These are phyloP conservation scores for Andrena fulva DNA, from an alignment of 2,888 invertebrate species.

Conservation along the genomic window DNA sequence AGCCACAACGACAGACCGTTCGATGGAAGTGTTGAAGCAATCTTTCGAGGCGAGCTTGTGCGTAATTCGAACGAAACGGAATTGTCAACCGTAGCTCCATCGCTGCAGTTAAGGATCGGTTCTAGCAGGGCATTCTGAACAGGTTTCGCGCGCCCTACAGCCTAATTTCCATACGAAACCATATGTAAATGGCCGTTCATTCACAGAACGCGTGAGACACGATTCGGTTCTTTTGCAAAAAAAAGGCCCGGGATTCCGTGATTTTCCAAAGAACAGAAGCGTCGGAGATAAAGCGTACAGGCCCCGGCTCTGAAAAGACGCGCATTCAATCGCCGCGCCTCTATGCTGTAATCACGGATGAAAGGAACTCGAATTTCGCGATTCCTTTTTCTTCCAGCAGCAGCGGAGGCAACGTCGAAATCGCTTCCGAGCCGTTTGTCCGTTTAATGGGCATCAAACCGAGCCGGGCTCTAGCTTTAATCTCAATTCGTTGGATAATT, in stretches of 20 bases:
- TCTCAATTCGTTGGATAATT: constrained; percentile 13
- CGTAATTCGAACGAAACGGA: not conserved
- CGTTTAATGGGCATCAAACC: not conserved
- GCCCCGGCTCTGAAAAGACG: constrained; percentile 18
- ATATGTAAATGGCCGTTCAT: constrained; percentile 71
- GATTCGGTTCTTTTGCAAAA: constrained; percentile 31
- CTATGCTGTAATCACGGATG: constrained; percentile 27
- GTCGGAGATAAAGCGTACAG: constrained; percentile 29
- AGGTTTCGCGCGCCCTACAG: constrained; percentile 57
- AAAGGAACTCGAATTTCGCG: constrained; percentile 36
- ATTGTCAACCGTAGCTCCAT: not conserved
- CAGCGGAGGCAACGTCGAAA: not conserved
- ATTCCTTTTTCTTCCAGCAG: constrained; percentile 12
- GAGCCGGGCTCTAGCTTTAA: not conserved
- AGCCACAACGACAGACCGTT: not conserved
- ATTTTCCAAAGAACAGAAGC: constrained; percentile 48
- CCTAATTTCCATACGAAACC: constrained; percentile 72
- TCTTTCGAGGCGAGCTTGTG: not conserved
- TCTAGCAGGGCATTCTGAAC: constrained; percentile 32
- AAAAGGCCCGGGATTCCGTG: constrained; percentile 39
- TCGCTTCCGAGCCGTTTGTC: not conserved
- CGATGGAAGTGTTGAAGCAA: not conserved
- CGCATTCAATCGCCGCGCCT: constrained; percentile 29
- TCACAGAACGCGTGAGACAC: constrained; percentile 67
- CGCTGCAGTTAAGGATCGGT: constrained; percentile 4